Conservation (phyloP, 2,797 vertebrate genomes). For the Mormyrops attenuatus region DNA sequence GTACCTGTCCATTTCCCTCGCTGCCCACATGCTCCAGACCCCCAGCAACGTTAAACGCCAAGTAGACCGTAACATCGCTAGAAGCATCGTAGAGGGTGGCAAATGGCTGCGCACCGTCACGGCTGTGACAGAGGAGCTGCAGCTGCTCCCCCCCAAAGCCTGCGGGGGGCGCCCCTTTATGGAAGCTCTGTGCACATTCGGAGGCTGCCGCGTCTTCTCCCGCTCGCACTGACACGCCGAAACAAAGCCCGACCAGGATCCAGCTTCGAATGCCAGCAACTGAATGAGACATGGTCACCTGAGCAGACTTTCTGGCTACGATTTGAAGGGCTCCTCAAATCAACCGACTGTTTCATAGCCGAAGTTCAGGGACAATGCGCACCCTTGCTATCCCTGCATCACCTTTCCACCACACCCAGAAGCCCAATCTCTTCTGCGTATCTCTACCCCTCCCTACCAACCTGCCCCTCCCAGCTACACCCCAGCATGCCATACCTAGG, state of each 20-base stretch:
- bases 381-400: conserved; percentile 24
- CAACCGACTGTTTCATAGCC: conserved; percentile 15
- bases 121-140: conserved; percentile 53
- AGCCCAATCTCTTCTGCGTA: conserved; percentile 54
- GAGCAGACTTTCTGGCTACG: conserved; percentile 47
- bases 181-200: conserved; percentile 59
- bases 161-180: conserved; percentile 52
- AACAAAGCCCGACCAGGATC: conserved; percentile 51
- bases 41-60: conserved; percentile 53
- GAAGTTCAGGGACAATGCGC: background rate
- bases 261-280: conserved; percentile 46
- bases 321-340: background rate
- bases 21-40: conserved; percentile 38
- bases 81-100: conserved; percentile 51
- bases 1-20: conserved; percentile 22
- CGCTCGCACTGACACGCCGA: conserved; percentile 46
- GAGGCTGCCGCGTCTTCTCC: conserved; percentile 41
- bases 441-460: conserved; percentile 53
- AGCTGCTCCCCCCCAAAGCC: conserved; percentile 41
- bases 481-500: conserved; percentile 42
- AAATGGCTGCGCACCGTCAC: conserved; percentile 50
- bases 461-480: conserved; percentile 37
- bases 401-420: conserved; percentile 32
- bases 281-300: conserved; percentile 48
- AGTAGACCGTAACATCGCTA: conserved; percentile 58